Percentiles rank a stretch among this genome's conserved stretches.
Conservation (phyloP, 2,113 vertebrate species). For the Corythaixoides concolor region DNA sequence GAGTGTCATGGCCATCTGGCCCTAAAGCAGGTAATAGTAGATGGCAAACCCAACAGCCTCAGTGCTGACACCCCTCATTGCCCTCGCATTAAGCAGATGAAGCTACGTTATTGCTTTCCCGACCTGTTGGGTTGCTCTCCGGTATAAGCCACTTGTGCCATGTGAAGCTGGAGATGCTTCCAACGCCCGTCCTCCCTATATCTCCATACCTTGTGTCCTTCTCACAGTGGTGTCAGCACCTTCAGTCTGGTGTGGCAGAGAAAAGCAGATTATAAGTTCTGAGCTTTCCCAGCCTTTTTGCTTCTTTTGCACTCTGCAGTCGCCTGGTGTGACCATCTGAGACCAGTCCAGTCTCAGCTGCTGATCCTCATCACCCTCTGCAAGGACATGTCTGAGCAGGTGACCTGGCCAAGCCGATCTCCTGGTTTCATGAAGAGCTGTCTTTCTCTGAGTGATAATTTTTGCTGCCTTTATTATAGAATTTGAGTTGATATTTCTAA, state of each 20-base stretch:
- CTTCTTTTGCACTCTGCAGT: background rate
- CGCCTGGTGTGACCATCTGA: background rate
- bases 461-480: background rate
- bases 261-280: background rate
- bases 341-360: background rate
- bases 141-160: rapidly evolving
- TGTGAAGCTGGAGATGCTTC: background rate
- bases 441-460: background rate
- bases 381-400: background rate
- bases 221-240: background rate
- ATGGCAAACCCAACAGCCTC: background rate
- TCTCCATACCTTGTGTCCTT: background rate
- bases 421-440: background rate
- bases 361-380: background rate
- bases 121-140: background rate
- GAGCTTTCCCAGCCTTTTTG: background rate
- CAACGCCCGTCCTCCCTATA: rapidly evolving
- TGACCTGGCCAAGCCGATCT: background rate
- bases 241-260: background rate
- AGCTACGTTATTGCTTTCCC: background rate
- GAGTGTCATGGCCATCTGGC: background rate
- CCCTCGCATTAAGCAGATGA: background rate
- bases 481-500: background rate
- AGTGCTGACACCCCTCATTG: background rate
- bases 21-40: background rate